phyloP scores from a whole-genome alignment of 2,113 vertebrate species.

The Eublepharis macularius region DNA sequence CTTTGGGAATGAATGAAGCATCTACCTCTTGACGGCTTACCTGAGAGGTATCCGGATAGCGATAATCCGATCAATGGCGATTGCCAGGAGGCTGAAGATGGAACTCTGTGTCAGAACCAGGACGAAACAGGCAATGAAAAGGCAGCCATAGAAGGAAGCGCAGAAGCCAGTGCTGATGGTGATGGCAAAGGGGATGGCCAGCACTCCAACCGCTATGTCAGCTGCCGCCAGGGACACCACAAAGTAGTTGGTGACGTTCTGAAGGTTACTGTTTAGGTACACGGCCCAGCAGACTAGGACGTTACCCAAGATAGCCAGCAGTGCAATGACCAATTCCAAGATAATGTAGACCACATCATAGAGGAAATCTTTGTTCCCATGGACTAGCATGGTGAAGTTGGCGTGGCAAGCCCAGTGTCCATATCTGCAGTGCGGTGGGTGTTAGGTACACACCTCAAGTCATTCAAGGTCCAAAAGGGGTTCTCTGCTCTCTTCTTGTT shows the following conservation, averaged over 20 bases:
- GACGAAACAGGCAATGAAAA: constrained; percentile 96
- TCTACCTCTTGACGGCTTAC: constrained; percentile 62
- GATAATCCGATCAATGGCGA: constrained; percentile 94
- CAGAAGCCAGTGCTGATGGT: constrained; percentile 95
- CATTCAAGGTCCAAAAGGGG: not conserved
- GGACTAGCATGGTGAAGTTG: constrained; percentile 78
- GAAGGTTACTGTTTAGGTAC: constrained; percentile 91
- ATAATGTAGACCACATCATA: constrained; percentile 79
- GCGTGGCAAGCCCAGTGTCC: constrained; percentile 79
- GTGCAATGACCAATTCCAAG: constrained; percentile 90
- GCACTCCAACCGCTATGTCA: constrained; percentile 93
- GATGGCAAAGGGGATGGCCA: constrained; percentile 94
- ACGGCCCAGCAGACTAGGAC: constrained; percentile 98
- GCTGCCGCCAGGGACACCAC: constrained; percentile 94
- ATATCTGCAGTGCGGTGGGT: constrained; percentile 82
- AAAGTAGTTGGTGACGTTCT: constrained; percentile 96
- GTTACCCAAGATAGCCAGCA: constrained; percentile 91
- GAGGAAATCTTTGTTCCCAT: constrained; percentile 53
- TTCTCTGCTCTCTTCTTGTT: not conserved
- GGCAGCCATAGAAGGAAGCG: constrained; percentile 92
- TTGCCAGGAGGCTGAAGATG: constrained; percentile 97
- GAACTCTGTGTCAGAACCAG: constrained; percentile 96
- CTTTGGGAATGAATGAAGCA: not conserved
- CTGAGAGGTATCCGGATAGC: constrained; percentile 94
- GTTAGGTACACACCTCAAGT: constrained; percentile 33